Evolutionary conservation across 2,888 invertebrate species (phyloP), one percentile per base, ranked within the genome.

Genomic region (Hyppa rectilinea): DNA sequence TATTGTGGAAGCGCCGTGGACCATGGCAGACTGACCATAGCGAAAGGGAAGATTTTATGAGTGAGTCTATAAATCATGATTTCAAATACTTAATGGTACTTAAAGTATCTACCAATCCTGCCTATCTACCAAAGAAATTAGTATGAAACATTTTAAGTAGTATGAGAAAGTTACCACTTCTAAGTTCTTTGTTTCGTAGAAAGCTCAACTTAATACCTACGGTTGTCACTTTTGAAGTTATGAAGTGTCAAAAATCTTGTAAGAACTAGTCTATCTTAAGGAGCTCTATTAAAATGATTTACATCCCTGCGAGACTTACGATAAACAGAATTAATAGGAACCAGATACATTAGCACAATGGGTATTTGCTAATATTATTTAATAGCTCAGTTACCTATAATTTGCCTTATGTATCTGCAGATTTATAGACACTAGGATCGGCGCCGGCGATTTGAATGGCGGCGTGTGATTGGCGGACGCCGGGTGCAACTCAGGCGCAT

Each of bases 401-500:
- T 92, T 93, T 91, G 90, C 87, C 87, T 88, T 89, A 89, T 81
- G 78, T 83, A 85, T 89, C 76, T 84, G 71, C 88, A 89, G 89
- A 93, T 94, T 92, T 93, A 93, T 92, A 90, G 89, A 86, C 83
- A 85, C 85, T 84, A 85, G 89, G 88, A 90, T 88, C 90, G 95
- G 94, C 94, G 95, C 95, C 95, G 90, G 91, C 87, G 92, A 92
- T 93, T 92, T 91, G 92, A 94, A 93, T 92, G 91, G 92, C 90
- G 91, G 87, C 85, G 78, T 91, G 87, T 93, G 93, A 94, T 95
- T 94, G 95, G 94, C 92, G 90, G 92, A 90, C 90, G 92, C 93
- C 93, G 91, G 92, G 88, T 91, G 90, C 79, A 79, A 72, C 90
- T 93, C 94, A 87, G 92, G 90, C 93, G 92, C 92, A 85, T 87